Evolutionary conservation across 2,113 vertebrate genomes (phyloP), one percentile per base, ranked within the genome.

Genomic region (Tenrec ecaudatus): DNA sequence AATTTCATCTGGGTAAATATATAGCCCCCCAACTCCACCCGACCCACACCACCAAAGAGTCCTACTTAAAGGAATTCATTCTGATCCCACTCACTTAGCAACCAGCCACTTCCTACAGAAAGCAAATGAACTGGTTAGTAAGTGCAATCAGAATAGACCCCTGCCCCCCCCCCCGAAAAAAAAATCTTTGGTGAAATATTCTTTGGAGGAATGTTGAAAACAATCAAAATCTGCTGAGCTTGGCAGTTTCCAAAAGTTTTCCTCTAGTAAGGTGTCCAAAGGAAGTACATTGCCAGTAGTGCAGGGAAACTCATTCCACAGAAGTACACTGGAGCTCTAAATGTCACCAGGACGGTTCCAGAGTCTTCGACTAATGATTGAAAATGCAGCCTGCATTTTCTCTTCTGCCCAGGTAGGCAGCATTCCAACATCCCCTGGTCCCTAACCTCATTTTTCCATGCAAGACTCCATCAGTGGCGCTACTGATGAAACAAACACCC

Each of bases 251-350:
- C 89, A 96, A 91, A 80, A 95, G 92, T 92, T n/a, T 47, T 3
- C 86, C 95, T 96, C 90, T 73, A 97, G 96, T 96, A 96, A 97
- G 96, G 89, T 96, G 66, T 96, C 96, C 97, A 96, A 97, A 96
- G 76, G 88, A 92, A 94, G 84, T 89, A n/a, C 57, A 91, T 91
- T 96, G 97, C 97, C 69, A 88, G 95, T 60, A 75, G 93, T 53
- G 15, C 92, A 94, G 97, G 94, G 97, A 97, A 97, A 95, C 89
- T 90, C 87, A 97, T 97, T 98, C 96, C 96, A 94, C 53, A 27
- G 82, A 95, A 96, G 96, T 91, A 97, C 94, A 96, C 93, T 97
- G 90, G 97, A 96, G 97, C 94, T 96, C 22, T 82, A 97, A 97
- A 96, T 97, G 96, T 97, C 93, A 97, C 94, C 95, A 96, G 78